Percentiles rank a stretch among this genome's conserved stretches.
Conservation (phyloP, 2,113 vertebrate species). For the Rhizomys pruinosus region DNA sequence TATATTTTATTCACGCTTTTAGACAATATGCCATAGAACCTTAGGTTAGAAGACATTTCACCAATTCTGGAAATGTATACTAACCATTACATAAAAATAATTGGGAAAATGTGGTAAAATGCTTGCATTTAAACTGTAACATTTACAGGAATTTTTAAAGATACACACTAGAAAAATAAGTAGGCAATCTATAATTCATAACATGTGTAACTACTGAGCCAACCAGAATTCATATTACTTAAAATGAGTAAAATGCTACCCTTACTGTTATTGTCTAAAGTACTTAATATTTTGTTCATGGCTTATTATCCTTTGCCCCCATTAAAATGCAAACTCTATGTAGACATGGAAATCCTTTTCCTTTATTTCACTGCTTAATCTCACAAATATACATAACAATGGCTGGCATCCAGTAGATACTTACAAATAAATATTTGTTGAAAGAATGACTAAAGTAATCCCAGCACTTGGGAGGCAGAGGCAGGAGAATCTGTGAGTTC, state of each 20-base stretch:
- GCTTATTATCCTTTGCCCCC: background rate
- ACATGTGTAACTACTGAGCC: slow-evolving; percentile 32
- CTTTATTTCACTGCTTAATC: slow-evolving; percentile 23
- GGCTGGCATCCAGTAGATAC: background rate
- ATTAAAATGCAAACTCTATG: slow-evolving; percentile 54
- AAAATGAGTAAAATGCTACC: background rate
- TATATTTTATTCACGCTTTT: background rate
- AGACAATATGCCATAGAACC: background rate
- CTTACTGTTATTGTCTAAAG: slow-evolving; percentile 40
- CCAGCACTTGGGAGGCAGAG: no score
- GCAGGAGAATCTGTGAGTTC: no score
- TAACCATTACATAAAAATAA: no score
- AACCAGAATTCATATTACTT: background rate
- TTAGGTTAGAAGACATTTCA: background rate
- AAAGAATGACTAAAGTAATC: background rate
- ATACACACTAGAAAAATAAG: background rate
- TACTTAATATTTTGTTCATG: slow-evolving; percentile 8
- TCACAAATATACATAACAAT: slow-evolving; percentile 4
- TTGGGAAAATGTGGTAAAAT: slow-evolving; percentile 7
- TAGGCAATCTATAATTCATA: background rate
- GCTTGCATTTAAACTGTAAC: slow-evolving; percentile 18
- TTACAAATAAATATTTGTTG: slow-evolving; percentile 4
- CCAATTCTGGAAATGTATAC: background rate
- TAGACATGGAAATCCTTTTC: background rate
- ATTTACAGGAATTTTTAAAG: slow-evolving; percentile 1